These are phyloP conservation scores for Neomorphus geoffroyi DNA, from an alignment of 2,797 vertebrate species.

Conservation along the genomic window DNA sequence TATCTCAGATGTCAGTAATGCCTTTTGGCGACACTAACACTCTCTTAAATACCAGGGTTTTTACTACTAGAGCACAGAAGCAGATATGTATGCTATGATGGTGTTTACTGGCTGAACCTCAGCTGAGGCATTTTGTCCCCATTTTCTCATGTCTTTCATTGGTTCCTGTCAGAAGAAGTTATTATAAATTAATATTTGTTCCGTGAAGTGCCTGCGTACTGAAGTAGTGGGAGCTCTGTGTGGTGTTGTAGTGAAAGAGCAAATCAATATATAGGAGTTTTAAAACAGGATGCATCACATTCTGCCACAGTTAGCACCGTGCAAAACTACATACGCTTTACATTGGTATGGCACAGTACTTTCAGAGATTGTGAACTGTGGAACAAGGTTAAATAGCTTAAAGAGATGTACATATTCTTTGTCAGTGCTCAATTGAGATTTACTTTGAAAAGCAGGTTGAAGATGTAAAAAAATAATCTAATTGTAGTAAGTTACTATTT, in stretches of 20 bases:
- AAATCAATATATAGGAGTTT: neutral
- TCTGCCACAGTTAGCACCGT: neutral
- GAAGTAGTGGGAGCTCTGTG: neutral
- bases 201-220: neutral
- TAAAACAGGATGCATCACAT: neutral
- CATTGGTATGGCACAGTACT: neutral
- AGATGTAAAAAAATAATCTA: neutral
- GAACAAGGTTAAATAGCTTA: neutral
- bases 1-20: neutral
- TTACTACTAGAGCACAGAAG: neutral
- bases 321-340: neutral
- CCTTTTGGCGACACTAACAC: neutral
- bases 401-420: neutral
- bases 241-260: neutral
- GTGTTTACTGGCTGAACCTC: neutral
- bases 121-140: neutral
- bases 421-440: neutral
- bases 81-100: accelerated
- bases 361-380: neutral
- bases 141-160: neutral
- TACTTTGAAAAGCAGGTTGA: constrained; percentile 22
- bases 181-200: neutral
- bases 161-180: neutral
- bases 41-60: neutral
- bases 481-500: neutral